Base-by-base conservation (phyloP, 2,113 vertebrate genomes). In the Gobio gobio region DNA sequence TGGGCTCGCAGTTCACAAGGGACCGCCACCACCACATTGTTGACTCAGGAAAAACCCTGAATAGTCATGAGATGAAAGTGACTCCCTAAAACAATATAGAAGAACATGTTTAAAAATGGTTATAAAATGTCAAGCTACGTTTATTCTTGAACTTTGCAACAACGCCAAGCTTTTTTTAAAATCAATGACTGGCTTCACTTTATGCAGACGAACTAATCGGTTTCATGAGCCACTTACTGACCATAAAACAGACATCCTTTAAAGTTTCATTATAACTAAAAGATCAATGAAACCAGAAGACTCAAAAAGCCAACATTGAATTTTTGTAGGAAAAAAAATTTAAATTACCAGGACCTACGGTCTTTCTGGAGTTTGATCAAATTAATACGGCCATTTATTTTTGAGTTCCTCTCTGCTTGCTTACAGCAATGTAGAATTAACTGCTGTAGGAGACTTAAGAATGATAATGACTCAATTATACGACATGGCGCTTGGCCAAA, bases 381-480 rank as follows among this genome's bases (percentile, higher is more conserved):
- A 87, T 88, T 86, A 82, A 86, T 82, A 82, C 56, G 18, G 22
- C 83, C 81, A 83, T 85, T 86, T 84, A 86, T 87, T 83, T 81
- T 85, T 83, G 54, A 79, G 47, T 85, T 90, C 70, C 83, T 85
- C 79, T 88, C 80, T 80, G 82, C 75, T 68, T 85, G 80, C 83
- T 88, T 78, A 86, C 75, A 87, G 80, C 83, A 83, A 83, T 12
- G 43, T 29, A 49, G 83, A 88, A 85, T 85, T 68, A 83, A 80
- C 83, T 83, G 85, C 85, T 85, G 83, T 87, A 83, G 74, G 45
- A 79, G 85, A 81, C 74, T 78, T 83, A 77, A 73, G 79, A 85
- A 88, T 81, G 86, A 85, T 90, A 88, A 87, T 80, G 85, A 87
- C 76, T 78, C 68, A 88, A 89, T 78, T 85, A 88, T 77, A 78